Percentiles rank a stretch among this genome's conserved stretches.
These are phyloP conservation scores for Cylas formicarius DNA, from an alignment of 1,140 invertebrate genomes.

Conservation along the genomic window DNA sequence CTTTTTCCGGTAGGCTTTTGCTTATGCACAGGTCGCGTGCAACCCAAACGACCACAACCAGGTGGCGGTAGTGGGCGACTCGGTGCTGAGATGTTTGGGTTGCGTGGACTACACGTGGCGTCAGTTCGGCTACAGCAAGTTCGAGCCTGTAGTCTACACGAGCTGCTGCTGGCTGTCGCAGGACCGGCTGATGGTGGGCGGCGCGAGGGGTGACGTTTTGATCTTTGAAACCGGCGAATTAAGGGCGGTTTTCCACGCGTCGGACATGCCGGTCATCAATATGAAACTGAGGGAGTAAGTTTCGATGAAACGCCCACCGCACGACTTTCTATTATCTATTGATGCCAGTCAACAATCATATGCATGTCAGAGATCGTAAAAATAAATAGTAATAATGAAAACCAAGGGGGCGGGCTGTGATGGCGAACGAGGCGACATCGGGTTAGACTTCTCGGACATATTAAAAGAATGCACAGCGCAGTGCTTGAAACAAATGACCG, in stretches of 20 bases:
- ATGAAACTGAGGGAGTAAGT: slow-evolving; percentile 31
- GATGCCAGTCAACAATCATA: too few relatives aligned
- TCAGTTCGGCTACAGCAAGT: slow-evolving; percentile 74
- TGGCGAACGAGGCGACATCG: too few relatives aligned
- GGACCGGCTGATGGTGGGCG: slow-evolving; percentile 70
- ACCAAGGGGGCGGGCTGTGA: too few relatives aligned
- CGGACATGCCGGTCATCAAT: slow-evolving; percentile 43
- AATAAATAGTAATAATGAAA: too few relatives aligned
- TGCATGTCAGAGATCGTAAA: too few relatives aligned
- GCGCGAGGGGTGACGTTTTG: slow-evolving; percentile 62
- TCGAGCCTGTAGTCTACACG: slow-evolving; percentile 64
- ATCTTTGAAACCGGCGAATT: slow-evolving; percentile 74
- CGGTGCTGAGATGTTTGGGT: slow-evolving; percentile 68
- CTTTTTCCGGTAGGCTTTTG: neutral
- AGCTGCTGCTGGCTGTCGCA: slow-evolving; percentile 61
- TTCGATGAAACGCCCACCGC: too few relatives aligned
- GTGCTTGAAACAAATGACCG: too few relatives aligned
- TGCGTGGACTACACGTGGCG: slow-evolving; percentile 74
- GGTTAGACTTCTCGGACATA: too few relatives aligned
- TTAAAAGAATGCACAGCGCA: too few relatives aligned
- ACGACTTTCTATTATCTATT: too few relatives aligned
- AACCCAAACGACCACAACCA: slow-evolving; percentile 72
- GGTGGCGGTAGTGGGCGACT: slow-evolving; percentile 64
- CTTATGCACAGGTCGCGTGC: slow-evolving; percentile 54
- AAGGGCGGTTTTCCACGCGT: slow-evolving; percentile 53